These are phyloP conservation scores for Hypsibius dujardini DNA, from an alignment of 1,140 invertebrate species.

Conservation along the genomic window DNA sequence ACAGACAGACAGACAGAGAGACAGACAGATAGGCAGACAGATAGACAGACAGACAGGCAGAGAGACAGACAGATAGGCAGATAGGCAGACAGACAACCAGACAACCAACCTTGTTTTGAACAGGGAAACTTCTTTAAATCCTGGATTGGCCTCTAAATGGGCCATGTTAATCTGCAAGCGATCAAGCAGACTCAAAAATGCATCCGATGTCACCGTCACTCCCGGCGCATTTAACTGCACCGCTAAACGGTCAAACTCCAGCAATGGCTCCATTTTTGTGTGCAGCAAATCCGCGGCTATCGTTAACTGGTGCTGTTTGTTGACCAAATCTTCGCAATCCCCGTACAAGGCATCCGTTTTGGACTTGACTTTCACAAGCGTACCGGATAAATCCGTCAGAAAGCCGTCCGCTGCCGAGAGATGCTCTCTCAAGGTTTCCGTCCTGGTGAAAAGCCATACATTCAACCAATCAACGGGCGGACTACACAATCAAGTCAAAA, in stretches of 20 bases:
- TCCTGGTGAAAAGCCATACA: background rate
- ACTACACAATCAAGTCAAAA: too few species aligned
- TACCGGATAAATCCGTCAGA: background rate
- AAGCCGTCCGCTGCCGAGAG: background rate
- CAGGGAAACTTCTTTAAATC: background rate
- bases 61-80: too few species aligned
- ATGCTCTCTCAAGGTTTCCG: background rate
- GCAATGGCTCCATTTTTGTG: conserved; percentile 1
- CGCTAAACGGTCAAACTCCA: conserved; percentile 5
- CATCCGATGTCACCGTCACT: background rate
- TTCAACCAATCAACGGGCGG: too few species aligned
- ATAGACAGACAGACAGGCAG: too few species aligned
- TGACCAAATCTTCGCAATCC: conserved; percentile 7
- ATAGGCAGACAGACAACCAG: too few species aligned
- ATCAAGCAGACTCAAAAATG: background rate
- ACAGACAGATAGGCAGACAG: too few species aligned
- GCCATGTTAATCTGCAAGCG: conserved; percentile 1
- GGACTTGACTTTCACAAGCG: background rate
- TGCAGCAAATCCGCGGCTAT: background rate
- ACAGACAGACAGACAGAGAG: too few species aligned
- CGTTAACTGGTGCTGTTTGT: background rate
- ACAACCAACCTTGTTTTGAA: background rate
- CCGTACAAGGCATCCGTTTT: conserved; percentile 16
- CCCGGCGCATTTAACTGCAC: conserved; percentile 13
- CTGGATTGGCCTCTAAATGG: background rate